phyloP scores from a whole-genome alignment of 2,113 vertebrate species.

The Carassius auratus region DNA sequence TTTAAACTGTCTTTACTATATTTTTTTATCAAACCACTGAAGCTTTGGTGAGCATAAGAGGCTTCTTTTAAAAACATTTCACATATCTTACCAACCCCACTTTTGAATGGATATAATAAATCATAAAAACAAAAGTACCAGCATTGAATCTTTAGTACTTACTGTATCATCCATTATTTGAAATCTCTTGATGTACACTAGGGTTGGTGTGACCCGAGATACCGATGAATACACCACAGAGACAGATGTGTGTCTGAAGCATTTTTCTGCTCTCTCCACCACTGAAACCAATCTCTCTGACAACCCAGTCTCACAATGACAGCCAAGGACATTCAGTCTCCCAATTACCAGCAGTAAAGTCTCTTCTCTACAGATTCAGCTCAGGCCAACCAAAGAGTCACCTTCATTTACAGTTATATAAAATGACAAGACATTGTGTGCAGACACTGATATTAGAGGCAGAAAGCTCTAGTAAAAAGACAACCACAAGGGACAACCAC shows the following conservation, averaged over 20 bases:
- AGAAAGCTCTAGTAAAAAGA: background rate
- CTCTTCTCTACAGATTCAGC: background rate
- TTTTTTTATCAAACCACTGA: too few species aligned
- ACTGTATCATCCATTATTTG: background rate
- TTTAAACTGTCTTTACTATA: too few species aligned
- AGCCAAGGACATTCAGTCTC: conserved; percentile 1
- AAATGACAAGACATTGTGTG: background rate
- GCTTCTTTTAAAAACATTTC: too few species aligned
- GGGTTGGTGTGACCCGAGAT: background rate
- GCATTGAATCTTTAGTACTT: background rate
- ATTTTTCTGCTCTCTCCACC: conserved; percentile 19
- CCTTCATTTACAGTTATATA: background rate
- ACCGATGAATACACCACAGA: background rate
- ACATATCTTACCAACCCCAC: too few species aligned
- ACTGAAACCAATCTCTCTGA: background rate
- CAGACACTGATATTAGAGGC: background rate
- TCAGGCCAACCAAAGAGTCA: background rate
- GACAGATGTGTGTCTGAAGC: background rate
- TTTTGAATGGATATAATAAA: too few species aligned
- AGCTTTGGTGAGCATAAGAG: too few species aligned
- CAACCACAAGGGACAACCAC: background rate
- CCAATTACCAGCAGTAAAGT: background rate
- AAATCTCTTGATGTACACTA: background rate
- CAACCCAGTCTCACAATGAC: background rate
- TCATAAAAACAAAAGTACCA: background rate